phyloP scores from a whole-genome alignment of 1,140 invertebrate species.

The Phortica variegata region DNA sequence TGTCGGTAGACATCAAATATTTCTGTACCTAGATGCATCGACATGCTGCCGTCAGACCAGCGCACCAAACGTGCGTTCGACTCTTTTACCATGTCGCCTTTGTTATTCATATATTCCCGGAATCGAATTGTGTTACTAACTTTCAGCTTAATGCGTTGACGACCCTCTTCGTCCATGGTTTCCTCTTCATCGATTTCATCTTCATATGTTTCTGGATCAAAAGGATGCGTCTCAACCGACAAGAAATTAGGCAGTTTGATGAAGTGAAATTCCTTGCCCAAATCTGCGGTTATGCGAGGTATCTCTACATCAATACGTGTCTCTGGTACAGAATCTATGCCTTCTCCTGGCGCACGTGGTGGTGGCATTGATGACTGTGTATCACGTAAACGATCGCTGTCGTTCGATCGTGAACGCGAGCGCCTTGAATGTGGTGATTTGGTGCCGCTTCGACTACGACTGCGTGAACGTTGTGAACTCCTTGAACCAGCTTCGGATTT shows the following conservation, averaged over 20 bases:
- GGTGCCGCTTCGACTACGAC: conserved; percentile 33
- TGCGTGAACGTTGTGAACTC: conserved; percentile 34
- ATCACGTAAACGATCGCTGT: conserved; percentile 28
- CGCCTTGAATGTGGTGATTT: no score
- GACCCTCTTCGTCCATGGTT: conserved; percentile 95
- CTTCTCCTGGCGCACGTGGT: conserved; percentile 64
- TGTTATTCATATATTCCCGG: conserved; percentile 82
- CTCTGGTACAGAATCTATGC: conserved; percentile 79
- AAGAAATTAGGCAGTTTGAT: conserved; percentile 93
- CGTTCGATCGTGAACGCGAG: conserved; percentile 29
- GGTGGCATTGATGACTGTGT: conserved; percentile 36
- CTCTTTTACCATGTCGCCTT: conserved; percentile 82
- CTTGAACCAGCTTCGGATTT: conserved; percentile 44
- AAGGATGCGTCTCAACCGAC: conserved; percentile 89
- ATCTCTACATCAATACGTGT: conserved; percentile 96
- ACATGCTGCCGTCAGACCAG: conserved; percentile 98
- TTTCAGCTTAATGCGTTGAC: conserved; percentile 86
- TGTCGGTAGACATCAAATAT: conserved; percentile 98
- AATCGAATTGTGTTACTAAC: conserved; percentile 98
- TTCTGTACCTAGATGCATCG: conserved; percentile 94
- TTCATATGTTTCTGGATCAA: conserved; percentile 93
- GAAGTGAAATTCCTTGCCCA: conserved; percentile 91
- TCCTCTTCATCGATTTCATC: conserved; percentile 99
- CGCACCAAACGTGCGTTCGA: conserved; percentile 94
- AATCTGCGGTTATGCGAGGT: conserved; percentile 88